Percentiles rank a stretch among this genome's conserved stretches.
Evolutionary conservation across 1,140 invertebrate genomes (phyloP).

Genomic region (Dendrolimus kikuchii): DNA sequence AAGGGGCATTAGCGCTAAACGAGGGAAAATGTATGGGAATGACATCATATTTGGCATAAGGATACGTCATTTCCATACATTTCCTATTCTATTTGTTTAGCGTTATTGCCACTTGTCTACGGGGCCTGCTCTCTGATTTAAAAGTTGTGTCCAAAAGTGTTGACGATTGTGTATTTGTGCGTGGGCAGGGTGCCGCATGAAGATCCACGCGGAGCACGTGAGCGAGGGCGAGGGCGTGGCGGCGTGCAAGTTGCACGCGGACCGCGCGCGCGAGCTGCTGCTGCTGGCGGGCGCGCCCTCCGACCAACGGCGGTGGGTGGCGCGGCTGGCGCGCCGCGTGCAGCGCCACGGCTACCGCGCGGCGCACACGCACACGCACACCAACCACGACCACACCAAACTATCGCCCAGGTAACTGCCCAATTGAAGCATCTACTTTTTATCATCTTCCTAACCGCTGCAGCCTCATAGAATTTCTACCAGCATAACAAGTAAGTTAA

Average conservation of each 20-base stretch:
- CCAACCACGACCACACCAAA: conserved; percentile 61
- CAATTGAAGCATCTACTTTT: too few species aligned
- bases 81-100: too few species aligned
- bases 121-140: too few species aligned
- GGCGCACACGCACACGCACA: conserved; percentile 75
- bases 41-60: too few species aligned
- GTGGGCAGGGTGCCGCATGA: conserved; percentile 89
- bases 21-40: too few species aligned
- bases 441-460: too few species aligned
- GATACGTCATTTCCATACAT: too few species aligned
- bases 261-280: conserved; percentile 94
- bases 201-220: conserved; percentile 97
- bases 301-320: conserved; percentile 95
- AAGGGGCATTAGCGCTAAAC: too few species aligned
- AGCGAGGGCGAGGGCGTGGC: conserved; percentile 88
- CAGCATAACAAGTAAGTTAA: background rate
- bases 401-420: conserved; percentile 54
- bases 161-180: background rate
- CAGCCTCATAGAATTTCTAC: background rate
- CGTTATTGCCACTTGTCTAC: too few species aligned
- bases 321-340: conserved; percentile 91
- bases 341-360: conserved; percentile 95
- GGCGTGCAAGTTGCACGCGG: conserved; percentile 94
- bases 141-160: background rate
- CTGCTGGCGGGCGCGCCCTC: conserved; percentile 87